A percentile compares a stretch with the other conserved stretches of the same genome.
Evolutionary conservation across 2,113 vertebrate genomes (phyloP).

Genomic region (Ardeotis arabs): DNA sequence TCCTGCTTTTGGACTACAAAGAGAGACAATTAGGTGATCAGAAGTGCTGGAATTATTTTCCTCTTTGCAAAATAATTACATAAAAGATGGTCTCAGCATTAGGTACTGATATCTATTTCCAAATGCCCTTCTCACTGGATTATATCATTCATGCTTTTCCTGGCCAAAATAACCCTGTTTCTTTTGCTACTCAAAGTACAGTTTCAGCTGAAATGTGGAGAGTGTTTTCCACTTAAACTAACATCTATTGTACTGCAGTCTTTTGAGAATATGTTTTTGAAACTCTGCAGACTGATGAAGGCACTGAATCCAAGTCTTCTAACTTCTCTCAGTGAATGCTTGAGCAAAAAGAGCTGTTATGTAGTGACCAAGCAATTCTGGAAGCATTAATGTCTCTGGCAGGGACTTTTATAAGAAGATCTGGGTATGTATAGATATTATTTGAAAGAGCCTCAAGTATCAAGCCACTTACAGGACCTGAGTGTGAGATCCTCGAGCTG

Average conservation of each 20-base stretch:
- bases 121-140: background rate
- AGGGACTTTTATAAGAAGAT: background rate
- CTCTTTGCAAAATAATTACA: slow-evolving; percentile 2
- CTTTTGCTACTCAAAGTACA: background rate
- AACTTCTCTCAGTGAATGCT: background rate
- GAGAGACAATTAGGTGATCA: slow-evolving; percentile 30
- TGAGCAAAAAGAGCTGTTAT: background rate
- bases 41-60: slow-evolving; percentile 1
- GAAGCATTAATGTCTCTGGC: background rate
- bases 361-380: background rate
- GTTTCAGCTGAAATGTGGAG: background rate
- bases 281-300: background rate
- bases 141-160: background rate
- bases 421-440: background rate
- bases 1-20: background rate
- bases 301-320: background rate
- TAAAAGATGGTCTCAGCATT: background rate
- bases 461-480: background rate
- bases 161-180: background rate
- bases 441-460: background rate
- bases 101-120: background rate
- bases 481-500: background rate
- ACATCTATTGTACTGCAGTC: background rate
- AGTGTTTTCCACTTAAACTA: background rate
- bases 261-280: background rate